Percentiles rank a stretch among this genome's conserved stretches.
These are phyloP conservation scores for Gallinago paraguaiae DNA, from an alignment of 2,113 vertebrate species.

Conservation along the genomic window DNA sequence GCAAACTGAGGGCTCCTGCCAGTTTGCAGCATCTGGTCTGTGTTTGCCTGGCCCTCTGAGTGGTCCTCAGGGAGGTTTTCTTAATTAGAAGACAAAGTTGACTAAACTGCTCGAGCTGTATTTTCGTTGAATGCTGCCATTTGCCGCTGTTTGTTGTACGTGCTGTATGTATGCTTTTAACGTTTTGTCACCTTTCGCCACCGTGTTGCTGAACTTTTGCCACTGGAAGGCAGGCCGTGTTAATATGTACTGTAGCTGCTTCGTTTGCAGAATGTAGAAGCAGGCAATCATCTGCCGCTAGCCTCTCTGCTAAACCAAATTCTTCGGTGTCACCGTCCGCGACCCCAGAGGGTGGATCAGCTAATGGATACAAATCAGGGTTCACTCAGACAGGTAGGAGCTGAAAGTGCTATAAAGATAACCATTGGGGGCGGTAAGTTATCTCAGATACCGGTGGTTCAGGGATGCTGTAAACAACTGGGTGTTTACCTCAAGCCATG, in stretches of 20 bases:
- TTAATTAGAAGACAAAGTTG: conserved; percentile 27
- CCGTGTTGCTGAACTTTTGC: not conserved
- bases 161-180: conserved; percentile 14
- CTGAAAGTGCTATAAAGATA: conserved; percentile 48
- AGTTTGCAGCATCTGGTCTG: conserved; percentile 25
- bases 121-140: not conserved
- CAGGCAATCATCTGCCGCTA: conserved; percentile 85
- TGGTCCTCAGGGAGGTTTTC: not conserved
- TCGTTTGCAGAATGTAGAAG: conserved; percentile 89
- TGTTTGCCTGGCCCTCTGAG: conserved; percentile 25
- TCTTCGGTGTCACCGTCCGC: conserved; percentile 86
- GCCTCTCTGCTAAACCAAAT: conserved; percentile 86
- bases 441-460: not conserved
- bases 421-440: conserved; percentile 50
- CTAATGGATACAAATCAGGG: conserved; percentile 89
- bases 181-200: not conserved
- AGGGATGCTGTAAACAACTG: conserved; percentile 16
- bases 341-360: conserved; percentile 86
- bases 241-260: conserved; percentile 68
- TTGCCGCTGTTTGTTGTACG: conserved; percentile 33
- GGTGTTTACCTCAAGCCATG: not conserved
- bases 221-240: conserved; percentile 37
- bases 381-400: conserved; percentile 88
- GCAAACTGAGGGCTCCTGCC: not conserved
- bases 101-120: not conserved